Evolutionary conservation across 2,888 invertebrate species (phyloP).

Genomic region (Anaspis maculata): DNA sequence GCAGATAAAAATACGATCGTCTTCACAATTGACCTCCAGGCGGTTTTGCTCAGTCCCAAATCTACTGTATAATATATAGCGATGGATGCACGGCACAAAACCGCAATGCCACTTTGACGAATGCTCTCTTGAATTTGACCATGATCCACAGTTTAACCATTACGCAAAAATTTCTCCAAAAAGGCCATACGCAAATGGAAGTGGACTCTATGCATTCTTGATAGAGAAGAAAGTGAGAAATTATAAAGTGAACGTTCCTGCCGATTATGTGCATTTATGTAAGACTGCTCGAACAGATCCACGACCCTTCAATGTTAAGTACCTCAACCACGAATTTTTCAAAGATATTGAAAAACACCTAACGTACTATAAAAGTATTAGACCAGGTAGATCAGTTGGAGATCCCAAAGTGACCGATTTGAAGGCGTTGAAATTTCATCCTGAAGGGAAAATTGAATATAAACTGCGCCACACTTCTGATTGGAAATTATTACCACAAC

Average conservation of each 20-base stretch:
- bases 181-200: slow-evolving; percentile 2
- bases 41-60: slow-evolving; percentile 15
- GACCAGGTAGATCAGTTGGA: slow-evolving; percentile 1
- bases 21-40: slow-evolving; percentile 16
- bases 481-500: slow-evolving; percentile 1
- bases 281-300: neutral
- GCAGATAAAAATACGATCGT: slow-evolving; percentile 1
- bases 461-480: neutral
- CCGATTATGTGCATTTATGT: neutral
- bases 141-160: slow-evolving; percentile 3
- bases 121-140: slow-evolving; percentile 5
- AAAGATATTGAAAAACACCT: neutral
- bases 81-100: slow-evolving; percentile 3
- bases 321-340: slow-evolving; percentile 1
- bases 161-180: slow-evolving; percentile 5
- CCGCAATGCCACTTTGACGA: neutral
- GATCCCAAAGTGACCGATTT: slow-evolving; percentile 1
- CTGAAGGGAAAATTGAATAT: neutral
- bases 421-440: slow-evolving; percentile 1
- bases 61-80: slow-evolving; percentile 7
- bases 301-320: slow-evolving; percentile 1
- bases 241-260: slow-evolving; percentile 1
- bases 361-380: neutral
- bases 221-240: slow-evolving; percentile 1
- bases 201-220: slow-evolving; percentile 2